A percentile compares a stretch with the other conserved stretches of the same genome.
Conservation (phyloP, 2,888 invertebrate genomes). For the Amiota mariae region DNA sequence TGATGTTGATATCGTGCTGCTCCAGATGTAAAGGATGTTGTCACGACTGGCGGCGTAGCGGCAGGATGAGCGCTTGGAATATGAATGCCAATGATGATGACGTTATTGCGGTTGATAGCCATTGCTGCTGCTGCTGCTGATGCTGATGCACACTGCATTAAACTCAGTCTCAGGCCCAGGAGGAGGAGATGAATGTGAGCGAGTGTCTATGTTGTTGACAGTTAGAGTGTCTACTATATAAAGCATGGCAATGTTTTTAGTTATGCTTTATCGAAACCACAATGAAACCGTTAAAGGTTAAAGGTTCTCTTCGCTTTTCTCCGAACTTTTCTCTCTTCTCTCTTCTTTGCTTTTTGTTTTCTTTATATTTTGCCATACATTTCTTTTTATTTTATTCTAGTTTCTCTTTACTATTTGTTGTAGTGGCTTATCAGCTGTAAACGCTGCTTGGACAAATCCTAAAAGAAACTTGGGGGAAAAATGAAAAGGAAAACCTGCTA, state of each 20-base stretch:
- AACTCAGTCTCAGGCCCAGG: background rate
- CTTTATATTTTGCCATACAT: no score
- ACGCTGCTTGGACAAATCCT: no score
- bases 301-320: background rate
- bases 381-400: no score
- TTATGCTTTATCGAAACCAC: conserved; percentile 23
- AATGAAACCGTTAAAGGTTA: conserved; percentile 20
- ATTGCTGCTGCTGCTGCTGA: background rate
- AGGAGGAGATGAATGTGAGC: background rate
- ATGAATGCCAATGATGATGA: background rate
- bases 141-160: background rate
- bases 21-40: background rate
- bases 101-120: background rate
- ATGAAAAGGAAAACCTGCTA: background rate
- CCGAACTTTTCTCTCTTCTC: no score
- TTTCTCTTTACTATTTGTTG: no score
- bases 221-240: no score
- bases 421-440: no score
- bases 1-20: background rate
- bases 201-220: no score
- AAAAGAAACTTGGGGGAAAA: no score
- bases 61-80: no score
- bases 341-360: no score
- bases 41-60: no score
- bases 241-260: conserved; percentile 6